Evolutionary conservation across 1,140 invertebrate species (phyloP).

Genomic region (Aradophagus sp.): DNA sequence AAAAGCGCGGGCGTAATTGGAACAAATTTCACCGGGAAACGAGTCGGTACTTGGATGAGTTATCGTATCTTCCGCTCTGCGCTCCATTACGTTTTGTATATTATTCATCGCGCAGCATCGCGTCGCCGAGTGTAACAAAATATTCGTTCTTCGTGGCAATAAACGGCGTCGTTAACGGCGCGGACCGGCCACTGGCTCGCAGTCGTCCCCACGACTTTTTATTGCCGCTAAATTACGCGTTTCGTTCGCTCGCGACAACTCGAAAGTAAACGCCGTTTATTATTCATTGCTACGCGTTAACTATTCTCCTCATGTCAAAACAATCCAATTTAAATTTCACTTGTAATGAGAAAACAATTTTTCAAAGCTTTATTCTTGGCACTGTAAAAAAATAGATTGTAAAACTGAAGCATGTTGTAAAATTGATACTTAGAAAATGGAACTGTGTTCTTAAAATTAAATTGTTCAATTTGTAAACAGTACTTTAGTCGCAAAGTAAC

Average conservation of each 20-base stretch:
- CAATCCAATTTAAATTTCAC: no score
- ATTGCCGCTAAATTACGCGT: slow-evolving; percentile 72
- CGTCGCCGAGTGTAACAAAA: slow-evolving; percentile 65
- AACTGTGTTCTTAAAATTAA: no score
- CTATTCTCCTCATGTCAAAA: no score
- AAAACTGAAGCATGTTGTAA: no score
- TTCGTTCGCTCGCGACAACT: slow-evolving; percentile 70
- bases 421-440: no score
- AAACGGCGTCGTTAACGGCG: slow-evolving; percentile 73
- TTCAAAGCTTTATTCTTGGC: no score
- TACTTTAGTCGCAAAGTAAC: no score
- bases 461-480: no score
- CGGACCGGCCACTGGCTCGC: slow-evolving; percentile 33
- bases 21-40: no score
- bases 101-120: slow-evolving; percentile 50
- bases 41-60: slow-evolving; percentile 10
- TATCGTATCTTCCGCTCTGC: slow-evolving; percentile 21
- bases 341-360: no score
- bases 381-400: no score
- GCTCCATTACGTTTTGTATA: slow-evolving; percentile 52
- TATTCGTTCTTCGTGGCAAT: slow-evolving; percentile 69
- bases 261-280: slow-evolving; percentile 64
- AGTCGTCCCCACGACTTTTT: slow-evolving; percentile 62
- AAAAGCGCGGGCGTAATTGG: no score
- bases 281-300: slow-evolving; percentile 59